phyloP scores from a whole-genome alignment of 2,888 invertebrate species.

The Platycheirus rosarum region DNA sequence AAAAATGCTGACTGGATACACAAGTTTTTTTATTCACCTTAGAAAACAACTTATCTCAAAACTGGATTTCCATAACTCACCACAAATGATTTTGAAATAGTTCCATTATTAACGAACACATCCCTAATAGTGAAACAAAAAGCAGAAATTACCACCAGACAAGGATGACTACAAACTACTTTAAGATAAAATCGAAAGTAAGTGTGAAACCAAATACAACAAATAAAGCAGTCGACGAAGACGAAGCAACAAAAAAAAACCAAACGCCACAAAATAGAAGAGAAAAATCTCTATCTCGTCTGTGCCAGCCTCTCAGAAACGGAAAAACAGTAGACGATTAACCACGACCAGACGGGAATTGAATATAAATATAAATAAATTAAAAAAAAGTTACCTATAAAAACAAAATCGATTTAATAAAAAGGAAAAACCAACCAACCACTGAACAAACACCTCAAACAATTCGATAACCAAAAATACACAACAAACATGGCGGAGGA shows the following conservation, averaged over 20 bases:
- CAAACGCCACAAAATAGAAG: constrained; percentile 11
- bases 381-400: constrained; percentile 1
- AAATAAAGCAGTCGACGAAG: constrained; percentile 13
- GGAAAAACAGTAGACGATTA: constrained; percentile 31
- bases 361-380: constrained; percentile 1
- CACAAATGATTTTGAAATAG: neutral
- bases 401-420: neutral
- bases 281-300: neutral
- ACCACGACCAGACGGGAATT: constrained; percentile 28
- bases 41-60: too few relatives aligned
- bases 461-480: constrained; percentile 46
- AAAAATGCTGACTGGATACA: too few relatives aligned
- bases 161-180: constrained; percentile 29
- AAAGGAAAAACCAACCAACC: constrained; percentile 6
- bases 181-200: constrained; percentile 46
- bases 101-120: constrained; percentile 38
- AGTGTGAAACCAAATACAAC: constrained; percentile 17
- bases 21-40: too few relatives aligned
- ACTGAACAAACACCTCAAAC: constrained; percentile 5
- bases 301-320: neutral
- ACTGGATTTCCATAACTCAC: too few relatives aligned
- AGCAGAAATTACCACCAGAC: neutral
- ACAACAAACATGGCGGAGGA: constrained; percentile 71
- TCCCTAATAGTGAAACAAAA: neutral
- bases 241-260: constrained; percentile 19